Conservation (phyloP, 2,113 vertebrate genomes). For the Sterrhoptilus dennistouni region DNA sequence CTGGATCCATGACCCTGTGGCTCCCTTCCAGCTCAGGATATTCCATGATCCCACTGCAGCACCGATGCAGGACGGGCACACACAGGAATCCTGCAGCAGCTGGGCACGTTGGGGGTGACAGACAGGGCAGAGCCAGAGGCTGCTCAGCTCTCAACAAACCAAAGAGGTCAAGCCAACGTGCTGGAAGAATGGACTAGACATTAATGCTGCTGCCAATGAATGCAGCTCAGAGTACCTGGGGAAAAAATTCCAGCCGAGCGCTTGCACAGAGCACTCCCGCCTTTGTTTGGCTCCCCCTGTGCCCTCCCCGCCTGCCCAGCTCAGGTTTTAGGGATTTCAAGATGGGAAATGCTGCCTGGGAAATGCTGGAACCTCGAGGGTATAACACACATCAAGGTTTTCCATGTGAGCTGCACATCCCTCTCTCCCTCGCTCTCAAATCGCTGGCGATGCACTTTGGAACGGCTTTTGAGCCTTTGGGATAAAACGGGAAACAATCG, state of each 20-base stretch:
- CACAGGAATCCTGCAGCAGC: fast-evolving
- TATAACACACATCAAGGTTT: not conserved
- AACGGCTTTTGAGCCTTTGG: not conserved
- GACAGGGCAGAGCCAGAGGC: not conserved
- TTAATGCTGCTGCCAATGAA: not conserved
- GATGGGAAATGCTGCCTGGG: not conserved
- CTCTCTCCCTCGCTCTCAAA: not conserved
- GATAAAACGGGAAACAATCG: slow-evolving; percentile 13
- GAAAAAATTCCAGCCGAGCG: not conserved
- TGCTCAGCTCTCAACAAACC: fast-evolving
- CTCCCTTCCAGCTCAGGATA: not conserved
- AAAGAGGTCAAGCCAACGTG: not conserved
- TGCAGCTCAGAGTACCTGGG: not conserved
- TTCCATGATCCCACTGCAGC: not conserved
- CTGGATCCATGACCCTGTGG: not conserved
- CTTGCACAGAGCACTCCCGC: not conserved
- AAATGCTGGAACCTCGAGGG: not conserved
- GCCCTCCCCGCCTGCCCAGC: not conserved
- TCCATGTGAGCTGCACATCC: not conserved
- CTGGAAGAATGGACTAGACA: not conserved
- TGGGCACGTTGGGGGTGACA: fast-evolving
- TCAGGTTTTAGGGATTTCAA: not conserved
- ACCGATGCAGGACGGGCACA: fast-evolving
- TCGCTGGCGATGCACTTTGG: not conserved
- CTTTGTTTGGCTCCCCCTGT: not conserved